Conservation (phyloP, 1,140 invertebrate genomes). For the Drosophila littoralis region DNA sequence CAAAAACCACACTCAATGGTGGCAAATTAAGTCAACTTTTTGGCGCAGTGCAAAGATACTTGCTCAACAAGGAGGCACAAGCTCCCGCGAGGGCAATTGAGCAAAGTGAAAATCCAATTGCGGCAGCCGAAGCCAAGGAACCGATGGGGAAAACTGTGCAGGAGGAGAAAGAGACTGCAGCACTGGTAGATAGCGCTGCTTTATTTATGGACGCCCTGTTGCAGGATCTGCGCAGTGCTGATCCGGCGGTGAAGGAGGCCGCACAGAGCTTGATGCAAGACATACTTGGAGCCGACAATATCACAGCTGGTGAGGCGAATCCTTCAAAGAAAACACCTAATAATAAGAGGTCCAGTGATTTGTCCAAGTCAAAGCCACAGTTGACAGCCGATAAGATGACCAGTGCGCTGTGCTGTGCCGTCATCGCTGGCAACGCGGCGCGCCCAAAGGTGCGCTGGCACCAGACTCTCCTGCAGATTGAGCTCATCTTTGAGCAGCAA, state of each 20-base stretch:
- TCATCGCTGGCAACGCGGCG: slow-evolving; percentile 12
- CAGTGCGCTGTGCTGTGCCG: slow-evolving; percentile 14
- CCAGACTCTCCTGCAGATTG: slow-evolving; percentile 47
- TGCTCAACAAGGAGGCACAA: background rate
- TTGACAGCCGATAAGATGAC: background rate
- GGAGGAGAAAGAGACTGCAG: background rate
- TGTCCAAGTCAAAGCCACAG: too few species aligned
- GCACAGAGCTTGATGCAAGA: slow-evolving; percentile 11
- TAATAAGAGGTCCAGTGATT: background rate
- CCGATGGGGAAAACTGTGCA: background rate
- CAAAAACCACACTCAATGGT: too few species aligned
- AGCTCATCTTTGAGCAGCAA: slow-evolving; percentile 52
- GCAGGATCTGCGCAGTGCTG: slow-evolving; percentile 6
- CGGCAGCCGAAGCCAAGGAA: background rate
- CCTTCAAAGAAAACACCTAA: background rate
- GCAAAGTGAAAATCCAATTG: background rate
- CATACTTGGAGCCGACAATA: background rate
- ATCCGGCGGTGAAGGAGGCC: background rate
- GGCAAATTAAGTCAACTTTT: background rate
- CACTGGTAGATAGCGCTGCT: background rate
- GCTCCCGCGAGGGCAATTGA: background rate
- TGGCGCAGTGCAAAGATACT: background rate
- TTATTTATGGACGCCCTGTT: slow-evolving; percentile 12
- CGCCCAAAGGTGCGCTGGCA: slow-evolving; percentile 58
- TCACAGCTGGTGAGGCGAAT: background rate